phyloP scores from a whole-genome alignment of 2,888 invertebrate species.

The Lypha dubia region DNA sequence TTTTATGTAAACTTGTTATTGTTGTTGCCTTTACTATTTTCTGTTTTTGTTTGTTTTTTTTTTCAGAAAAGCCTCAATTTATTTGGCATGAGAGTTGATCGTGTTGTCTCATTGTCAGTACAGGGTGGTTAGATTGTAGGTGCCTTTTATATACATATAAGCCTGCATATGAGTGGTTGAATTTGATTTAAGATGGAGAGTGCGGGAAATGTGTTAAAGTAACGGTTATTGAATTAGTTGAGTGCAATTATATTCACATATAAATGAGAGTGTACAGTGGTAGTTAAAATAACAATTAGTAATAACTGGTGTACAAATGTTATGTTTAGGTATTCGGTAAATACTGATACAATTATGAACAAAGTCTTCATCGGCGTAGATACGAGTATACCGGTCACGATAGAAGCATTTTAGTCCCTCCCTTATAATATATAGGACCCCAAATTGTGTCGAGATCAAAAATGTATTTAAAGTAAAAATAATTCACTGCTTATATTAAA shows the following conservation, averaged over 20 bases:
- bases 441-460: too few relatives aligned
- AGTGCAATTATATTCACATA: slow-evolving; percentile 56
- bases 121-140: slow-evolving; percentile 43
- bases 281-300: not conserved
- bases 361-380: too few relatives aligned
- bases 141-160: slow-evolving; percentile 24
- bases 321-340: too few relatives aligned
- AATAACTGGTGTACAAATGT: too few relatives aligned
- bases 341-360: too few relatives aligned
- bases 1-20: slow-evolving; percentile 68
- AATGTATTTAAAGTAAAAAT: too few relatives aligned
- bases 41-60: slow-evolving; percentile 4
- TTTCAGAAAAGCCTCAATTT: slow-evolving; percentile 41
- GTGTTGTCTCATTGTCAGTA: slow-evolving; percentile 43
- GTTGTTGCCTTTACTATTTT: slow-evolving; percentile 44
- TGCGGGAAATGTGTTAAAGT: slow-evolving; percentile 56
- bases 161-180: not conserved
- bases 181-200: slow-evolving; percentile 9
- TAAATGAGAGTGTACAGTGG: slow-evolving; percentile 18
- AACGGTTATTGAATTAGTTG: slow-evolving; percentile 69
- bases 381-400: too few relatives aligned
- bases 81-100: slow-evolving; percentile 55
- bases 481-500: too few relatives aligned
- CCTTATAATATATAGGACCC: too few relatives aligned
- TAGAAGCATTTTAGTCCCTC: too few relatives aligned